Percentiles rank a stretch among this genome's conserved stretches.
These are phyloP conservation scores for Thymelicus lineola DNA, from an alignment of 2,888 invertebrate genomes.

Conservation along the genomic window DNA sequence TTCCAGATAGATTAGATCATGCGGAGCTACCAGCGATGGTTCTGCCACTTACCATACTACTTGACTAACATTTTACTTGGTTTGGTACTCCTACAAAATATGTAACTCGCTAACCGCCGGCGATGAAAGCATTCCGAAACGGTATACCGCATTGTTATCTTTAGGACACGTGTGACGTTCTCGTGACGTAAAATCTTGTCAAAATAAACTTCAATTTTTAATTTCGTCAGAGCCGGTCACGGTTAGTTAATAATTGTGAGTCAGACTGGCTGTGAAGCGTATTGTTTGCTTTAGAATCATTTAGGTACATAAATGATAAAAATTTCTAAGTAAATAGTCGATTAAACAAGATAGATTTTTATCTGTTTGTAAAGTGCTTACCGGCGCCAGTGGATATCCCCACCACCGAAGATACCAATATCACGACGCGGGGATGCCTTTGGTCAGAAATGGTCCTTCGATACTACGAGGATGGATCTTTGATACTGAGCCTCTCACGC, in stretches of 20 bases:
- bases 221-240: slow-evolving; percentile 6
- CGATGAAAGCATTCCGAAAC: background rate
- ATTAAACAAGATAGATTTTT: background rate
- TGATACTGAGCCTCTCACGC: too few relatives aligned
- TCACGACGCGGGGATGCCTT: too few relatives aligned
- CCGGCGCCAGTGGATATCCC: too few relatives aligned
- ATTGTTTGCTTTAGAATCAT: background rate
- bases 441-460: too few relatives aligned
- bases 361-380: too few relatives aligned
- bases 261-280: background rate
- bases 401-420: too few relatives aligned
- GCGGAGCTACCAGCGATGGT: too few relatives aligned
- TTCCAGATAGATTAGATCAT: too few relatives aligned
- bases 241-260: background rate
- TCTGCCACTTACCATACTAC: too few relatives aligned
- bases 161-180: slow-evolving; percentile 39
- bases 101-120: background rate
- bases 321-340: background rate
- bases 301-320: background rate
- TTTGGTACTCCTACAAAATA: background rate
- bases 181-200: slow-evolving; percentile 20
- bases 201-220: slow-evolving; percentile 22
- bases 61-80: too few relatives aligned
- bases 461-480: too few relatives aligned
- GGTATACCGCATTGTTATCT: slow-evolving; percentile 46